Percentiles rank a stretch among this genome's conserved stretches.
phyloP scores from a whole-genome alignment of 2,113 vertebrate species.

The Condylura cristata region DNA sequence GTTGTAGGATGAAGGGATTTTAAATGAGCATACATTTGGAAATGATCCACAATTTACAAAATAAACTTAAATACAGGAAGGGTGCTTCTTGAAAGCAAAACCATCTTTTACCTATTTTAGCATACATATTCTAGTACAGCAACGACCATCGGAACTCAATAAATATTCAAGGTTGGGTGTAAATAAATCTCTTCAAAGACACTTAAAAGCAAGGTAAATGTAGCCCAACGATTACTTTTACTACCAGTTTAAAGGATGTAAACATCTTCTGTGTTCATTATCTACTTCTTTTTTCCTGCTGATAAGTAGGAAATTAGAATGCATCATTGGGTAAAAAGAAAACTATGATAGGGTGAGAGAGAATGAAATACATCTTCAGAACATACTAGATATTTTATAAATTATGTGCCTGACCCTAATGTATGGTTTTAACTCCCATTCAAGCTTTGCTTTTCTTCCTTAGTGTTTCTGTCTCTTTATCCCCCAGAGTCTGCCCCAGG shows the following conservation, averaged over 20 bases:
- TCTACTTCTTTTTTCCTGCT: background rate
- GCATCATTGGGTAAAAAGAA: no score
- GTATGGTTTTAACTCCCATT: background rate
- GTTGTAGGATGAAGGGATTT: background rate
- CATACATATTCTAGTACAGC: background rate
- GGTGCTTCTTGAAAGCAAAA: background rate
- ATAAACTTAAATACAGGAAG: background rate
- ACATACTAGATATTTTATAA: background rate
- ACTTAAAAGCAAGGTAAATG: background rate
- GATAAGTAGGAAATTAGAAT: background rate
- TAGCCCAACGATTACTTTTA: background rate
- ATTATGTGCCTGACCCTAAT: background rate
- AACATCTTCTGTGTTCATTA: background rate
- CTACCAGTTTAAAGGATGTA: background rate
- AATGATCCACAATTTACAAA: background rate
- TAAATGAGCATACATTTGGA: background rate
- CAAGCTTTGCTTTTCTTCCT: background rate
- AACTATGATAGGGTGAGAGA: background rate
- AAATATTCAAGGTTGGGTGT: background rate
- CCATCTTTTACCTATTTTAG: background rate
- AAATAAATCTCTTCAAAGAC: background rate
- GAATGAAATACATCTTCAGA: background rate
- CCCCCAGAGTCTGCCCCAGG: no score
- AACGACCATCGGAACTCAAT: background rate
- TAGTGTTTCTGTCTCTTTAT: background rate